Base-by-base conservation (phyloP, 1,140 invertebrate species). In the Whitmania pigra region DNA sequence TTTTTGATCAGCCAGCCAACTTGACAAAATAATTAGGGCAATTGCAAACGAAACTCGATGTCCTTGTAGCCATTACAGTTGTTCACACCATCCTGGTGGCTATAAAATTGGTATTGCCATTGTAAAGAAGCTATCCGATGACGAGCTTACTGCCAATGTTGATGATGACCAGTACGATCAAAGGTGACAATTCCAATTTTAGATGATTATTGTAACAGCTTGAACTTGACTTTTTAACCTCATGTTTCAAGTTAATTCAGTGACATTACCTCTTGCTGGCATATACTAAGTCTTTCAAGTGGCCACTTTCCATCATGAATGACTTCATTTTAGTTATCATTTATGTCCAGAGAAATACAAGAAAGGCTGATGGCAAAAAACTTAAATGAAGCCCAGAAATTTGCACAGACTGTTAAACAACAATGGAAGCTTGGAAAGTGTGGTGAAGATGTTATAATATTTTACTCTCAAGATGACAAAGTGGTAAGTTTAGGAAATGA, bases 61-160 rank as follows among this genome's bases (percentile, higher is more conserved):
- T 70, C 69, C 69, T 15, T 70, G 69, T 18, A 49, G 31, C 27
- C 22, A 36, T 25, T 70, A 70, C 43, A 70, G 40, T 27, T 70
- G 69, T 22, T 18, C 31, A 53, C 3, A 70, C 17, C 43, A 70
- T 54, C 69, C 31, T 53, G 69, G 49, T 36, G 69, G 69, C 13
- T 70, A 70, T 49, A 70, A 70, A 53, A 54, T 70, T 53, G 69
- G 69, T 25, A 54, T 70, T 70, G 69, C 69, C 22, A 40, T 70
- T 53, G 49, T 70, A 22, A 43, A 70, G 49, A 70, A 70, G 22
- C 25, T 70, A 2, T 29, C 67, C 11, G 31, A 70, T 13, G 22
- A 53, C 15, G 69, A 40, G 18, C 22, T 49, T 13, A 29, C 36
- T 49, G 53, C n/a, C 22, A 25, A n/a, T 13, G 22, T 25, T 2